A percentile compares a stretch with the other conserved stretches of the same genome.
phyloP scores from a whole-genome alignment of 2,113 vertebrate species.

The Psammodynastes pulverulentus region DNA sequence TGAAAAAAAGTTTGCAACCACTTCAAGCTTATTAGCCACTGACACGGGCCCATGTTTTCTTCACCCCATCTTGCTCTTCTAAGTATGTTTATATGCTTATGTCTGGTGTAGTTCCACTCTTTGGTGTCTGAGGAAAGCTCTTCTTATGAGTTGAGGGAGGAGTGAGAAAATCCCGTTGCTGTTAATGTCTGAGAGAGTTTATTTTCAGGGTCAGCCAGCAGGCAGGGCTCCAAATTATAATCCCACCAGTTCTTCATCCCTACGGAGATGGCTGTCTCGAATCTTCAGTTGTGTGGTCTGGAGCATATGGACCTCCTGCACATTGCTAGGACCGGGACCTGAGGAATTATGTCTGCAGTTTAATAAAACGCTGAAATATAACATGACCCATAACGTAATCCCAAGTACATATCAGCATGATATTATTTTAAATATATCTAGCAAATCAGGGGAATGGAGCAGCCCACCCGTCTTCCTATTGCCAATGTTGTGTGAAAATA shows the following conservation, averaged over 20 bases:
- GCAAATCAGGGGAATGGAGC: constrained; percentile 23
- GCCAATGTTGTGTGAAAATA: constrained; percentile 30
- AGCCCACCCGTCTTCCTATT: constrained; percentile 24
- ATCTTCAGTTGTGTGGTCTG: constrained; percentile 56
- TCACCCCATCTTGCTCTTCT: not conserved
- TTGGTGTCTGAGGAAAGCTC: constrained; percentile 45
- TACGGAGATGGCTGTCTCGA: constrained; percentile 49
- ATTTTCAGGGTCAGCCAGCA: constrained; percentile 44
- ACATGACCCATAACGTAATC: constrained; percentile 30
- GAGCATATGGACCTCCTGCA: constrained; percentile 20
- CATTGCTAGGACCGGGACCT: not conserved
- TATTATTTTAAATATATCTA: constrained; percentile 29
- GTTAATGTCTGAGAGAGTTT: constrained; percentile 31
- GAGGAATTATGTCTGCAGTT: constrained; percentile 28
- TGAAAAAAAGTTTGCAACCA: not conserved
- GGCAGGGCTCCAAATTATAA: constrained; percentile 39
- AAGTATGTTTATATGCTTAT: constrained; percentile 20
- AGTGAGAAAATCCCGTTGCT: constrained; percentile 47
- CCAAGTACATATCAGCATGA: constrained; percentile 22
- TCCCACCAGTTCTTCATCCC: constrained; percentile 47
- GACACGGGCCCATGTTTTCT: not conserved
- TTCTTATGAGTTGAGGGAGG: constrained; percentile 43
- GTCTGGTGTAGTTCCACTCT: constrained; percentile 22
- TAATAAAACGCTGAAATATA: constrained; percentile 35
- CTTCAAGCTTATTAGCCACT: not conserved